Evolutionary conservation across 2,113 vertebrate species (phyloP), one percentile per base, ranked within the genome.

Genomic region (Collichthys lucidus): DNA sequence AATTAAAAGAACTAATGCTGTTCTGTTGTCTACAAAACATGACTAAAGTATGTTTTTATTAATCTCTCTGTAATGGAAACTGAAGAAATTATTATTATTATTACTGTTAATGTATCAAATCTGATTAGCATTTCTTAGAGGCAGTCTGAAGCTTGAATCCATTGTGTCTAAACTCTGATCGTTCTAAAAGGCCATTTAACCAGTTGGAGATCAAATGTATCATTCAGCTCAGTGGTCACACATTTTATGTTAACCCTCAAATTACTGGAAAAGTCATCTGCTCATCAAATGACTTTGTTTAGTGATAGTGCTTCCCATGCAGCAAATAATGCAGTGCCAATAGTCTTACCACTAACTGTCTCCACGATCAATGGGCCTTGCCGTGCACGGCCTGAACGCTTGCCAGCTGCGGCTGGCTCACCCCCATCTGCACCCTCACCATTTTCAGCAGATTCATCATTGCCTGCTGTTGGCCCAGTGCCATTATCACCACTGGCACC

Each of bases 341-440:
- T 70, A 64, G 81, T 91, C 95, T 95, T 95, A 96, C 94, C 94
- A 89, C 88, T 84, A 83, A 92, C 85, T 78, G 65, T 86, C 77
- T 94, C 88, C 76, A 66, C 76, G 78, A 92, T 85, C 90, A 94
- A 78, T 42, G 82, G 83, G 79, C 84, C 91, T 86, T 92, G 85
- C 77, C 79, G 80, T 90, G 70, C 86, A 68, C 56, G 71, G 22
- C 81, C 88, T 85, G 91, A 89, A 55, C 35, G 74, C 62, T 74
- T 91, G 74, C 78, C 86, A 89, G 86, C 78, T 76, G 86, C 83
- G 64, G 77, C 19, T 57, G 80, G 52, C 70, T 82, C 85, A 50
- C 79, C 78, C 46, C 73, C 70, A 57, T 85, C 74, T 75, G 78
- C 85, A 53, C 74, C 52, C 57, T 85, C 89, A 89, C 73, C 79